A percentile compares a stretch with the other conserved stretches of the same genome.
Conservation (phyloP, 2,888 invertebrate species). For the Eulithis testata region DNA sequence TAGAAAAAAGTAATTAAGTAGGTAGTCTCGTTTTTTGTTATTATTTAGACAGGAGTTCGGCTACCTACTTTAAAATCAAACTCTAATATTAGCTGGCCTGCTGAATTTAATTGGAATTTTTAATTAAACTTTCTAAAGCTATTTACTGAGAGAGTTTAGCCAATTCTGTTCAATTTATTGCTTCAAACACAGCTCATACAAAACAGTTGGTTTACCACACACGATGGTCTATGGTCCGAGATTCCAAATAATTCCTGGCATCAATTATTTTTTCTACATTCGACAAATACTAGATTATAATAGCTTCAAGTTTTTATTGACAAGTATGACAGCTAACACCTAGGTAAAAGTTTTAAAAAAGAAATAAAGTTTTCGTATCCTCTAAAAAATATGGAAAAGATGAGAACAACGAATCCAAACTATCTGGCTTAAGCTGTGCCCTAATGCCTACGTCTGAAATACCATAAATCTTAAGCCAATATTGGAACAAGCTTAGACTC, state of each 20-base stretch:
- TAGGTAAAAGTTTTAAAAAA: no score
- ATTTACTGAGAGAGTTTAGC: conserved; percentile 23
- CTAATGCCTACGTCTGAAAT: conserved; percentile 7
- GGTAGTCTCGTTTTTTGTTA: no score
- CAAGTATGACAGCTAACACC: no score
- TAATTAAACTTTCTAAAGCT: conserved; percentile 26
- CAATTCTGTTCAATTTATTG: conserved; percentile 24
- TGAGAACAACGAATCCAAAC: neutral
- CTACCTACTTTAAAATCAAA: neutral
- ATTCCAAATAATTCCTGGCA: no score
- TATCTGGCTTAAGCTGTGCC: conserved; percentile 1
- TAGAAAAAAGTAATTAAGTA: no score
- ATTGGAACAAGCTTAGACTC: conserved; percentile 2
- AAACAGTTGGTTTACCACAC: neutral
- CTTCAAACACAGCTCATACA: conserved; percentile 1
- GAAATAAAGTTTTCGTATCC: no score
- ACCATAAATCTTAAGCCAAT: conserved; percentile 14
- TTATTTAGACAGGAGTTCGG: no score
- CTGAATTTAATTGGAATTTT: conserved; percentile 25
- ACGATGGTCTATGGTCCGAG: no score
- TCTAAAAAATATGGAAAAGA: no score
- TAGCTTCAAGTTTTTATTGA: no score
- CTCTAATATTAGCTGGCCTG: conserved; percentile 1
- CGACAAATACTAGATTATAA: no score
- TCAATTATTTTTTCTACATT: no score